Percentiles rank a stretch among this genome's conserved stretches.
phyloP scores from a whole-genome alignment of 2,888 invertebrate species.

The Andrena trimmerana region DNA sequence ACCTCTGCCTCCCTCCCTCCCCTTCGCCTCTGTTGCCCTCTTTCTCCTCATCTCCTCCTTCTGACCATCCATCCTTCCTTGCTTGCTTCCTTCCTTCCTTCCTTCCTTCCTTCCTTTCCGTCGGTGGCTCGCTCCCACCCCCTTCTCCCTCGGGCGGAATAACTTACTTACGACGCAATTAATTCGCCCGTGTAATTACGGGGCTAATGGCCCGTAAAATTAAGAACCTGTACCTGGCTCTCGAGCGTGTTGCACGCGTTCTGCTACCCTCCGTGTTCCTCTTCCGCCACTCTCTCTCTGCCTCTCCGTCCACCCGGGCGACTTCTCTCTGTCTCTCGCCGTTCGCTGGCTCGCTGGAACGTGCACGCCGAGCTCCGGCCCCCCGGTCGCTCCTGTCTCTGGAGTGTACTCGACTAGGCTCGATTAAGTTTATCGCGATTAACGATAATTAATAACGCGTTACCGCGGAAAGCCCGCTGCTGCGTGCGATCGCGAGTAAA shows the following conservation, averaged over 20 bases:
- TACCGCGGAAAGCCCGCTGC: conserved; percentile 54
- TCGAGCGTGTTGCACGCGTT: conserved; percentile 70
- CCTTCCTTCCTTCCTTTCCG: conserved; percentile 15
- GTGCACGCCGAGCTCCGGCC: background rate
- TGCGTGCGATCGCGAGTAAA: background rate
- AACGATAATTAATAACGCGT: conserved; percentile 72
- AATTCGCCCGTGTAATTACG: conserved; percentile 81
- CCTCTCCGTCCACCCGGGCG: conserved; percentile 13
- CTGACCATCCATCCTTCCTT: background rate
- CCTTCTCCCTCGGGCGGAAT: conserved; percentile 70
- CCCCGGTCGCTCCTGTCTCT: conserved; percentile 39
- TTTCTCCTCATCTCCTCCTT: conserved; percentile 6
- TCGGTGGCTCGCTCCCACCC: conserved; percentile 48
- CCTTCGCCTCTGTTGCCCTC: conserved; percentile 27
- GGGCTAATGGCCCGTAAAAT: conserved; percentile 81
- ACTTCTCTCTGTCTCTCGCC: conserved; percentile 25
- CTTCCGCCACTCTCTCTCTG: conserved; percentile 6
- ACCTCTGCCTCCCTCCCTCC: conserved; percentile 56
- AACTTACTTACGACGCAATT: conserved; percentile 82
- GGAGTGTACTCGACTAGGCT: conserved; percentile 60
- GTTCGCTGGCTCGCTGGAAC: conserved; percentile 26
- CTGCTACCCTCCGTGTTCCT: conserved; percentile 47
- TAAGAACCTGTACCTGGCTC: conserved; percentile 77
- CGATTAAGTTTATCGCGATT: conserved; percentile 74
- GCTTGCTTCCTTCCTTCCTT: background rate